Conservation (phyloP, 2,797 vertebrate genomes). For the Sciaenops ocellatus region DNA sequence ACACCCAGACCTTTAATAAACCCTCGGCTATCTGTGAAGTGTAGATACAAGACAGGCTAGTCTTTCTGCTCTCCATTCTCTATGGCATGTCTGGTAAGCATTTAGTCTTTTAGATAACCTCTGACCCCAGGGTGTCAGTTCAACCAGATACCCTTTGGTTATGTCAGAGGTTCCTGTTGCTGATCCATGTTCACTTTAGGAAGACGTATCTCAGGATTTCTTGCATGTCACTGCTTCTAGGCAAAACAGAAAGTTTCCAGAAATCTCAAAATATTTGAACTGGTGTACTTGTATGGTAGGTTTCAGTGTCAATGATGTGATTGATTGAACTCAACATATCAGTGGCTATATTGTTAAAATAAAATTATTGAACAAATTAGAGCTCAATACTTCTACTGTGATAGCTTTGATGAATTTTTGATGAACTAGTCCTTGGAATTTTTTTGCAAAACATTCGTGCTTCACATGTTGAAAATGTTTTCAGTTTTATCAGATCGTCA, state of each 20-base stretch:
- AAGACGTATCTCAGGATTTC: background rate
- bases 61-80: background rate
- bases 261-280: constrained; percentile 1
- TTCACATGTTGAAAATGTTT: background rate
- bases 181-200: constrained; percentile 1
- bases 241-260: constrained; percentile 8
- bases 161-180: constrained; percentile 15
- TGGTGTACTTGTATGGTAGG: background rate
- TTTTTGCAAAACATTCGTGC: background rate
- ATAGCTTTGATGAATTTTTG: background rate
- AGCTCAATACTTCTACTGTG: background rate
- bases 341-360: background rate
- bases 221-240: background rate
- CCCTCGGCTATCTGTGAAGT: background rate
- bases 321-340: background rate
- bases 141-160: constrained; percentile 10
- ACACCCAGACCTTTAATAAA: background rate
- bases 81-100: constrained; percentile 2
- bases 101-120: background rate
- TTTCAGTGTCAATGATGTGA: background rate
- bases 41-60: background rate
- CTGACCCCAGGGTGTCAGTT: constrained; percentile 12
- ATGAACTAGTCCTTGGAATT: background rate
- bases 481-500: background rate
- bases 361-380: background rate